Conservation (phyloP, 2,888 invertebrate genomes). For the Notocelia uddmanniana region DNA sequence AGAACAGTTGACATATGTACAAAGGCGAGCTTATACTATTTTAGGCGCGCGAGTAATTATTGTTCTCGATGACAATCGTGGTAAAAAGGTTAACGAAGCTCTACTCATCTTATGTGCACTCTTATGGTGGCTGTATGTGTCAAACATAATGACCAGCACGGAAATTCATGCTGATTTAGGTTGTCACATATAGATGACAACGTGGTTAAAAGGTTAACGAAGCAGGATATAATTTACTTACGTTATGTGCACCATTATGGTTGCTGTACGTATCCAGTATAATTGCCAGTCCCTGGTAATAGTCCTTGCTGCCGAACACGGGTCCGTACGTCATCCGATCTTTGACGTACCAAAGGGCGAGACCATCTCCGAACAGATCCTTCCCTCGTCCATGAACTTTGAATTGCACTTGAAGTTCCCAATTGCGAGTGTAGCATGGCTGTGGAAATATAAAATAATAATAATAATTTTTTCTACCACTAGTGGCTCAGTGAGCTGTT, state of each 20-base stretch:
- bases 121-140: conserved; percentile 99
- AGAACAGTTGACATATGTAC: too few relatives aligned
- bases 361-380: conserved; percentile 98
- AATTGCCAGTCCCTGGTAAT: conserved; percentile 95
- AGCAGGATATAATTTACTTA: conserved; percentile 87
- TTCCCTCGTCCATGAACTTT: conserved; percentile 98
- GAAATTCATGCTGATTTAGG: too few relatives aligned
- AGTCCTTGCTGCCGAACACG: conserved; percentile 98
- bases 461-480: too few relatives aligned
- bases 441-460: conserved; percentile 65
- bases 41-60: too few relatives aligned
- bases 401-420: conserved; percentile 98
- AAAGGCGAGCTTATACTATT: too few relatives aligned
- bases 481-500: too few relatives aligned
- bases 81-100: not conserved
- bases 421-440: conserved; percentile 95
- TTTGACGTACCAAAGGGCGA: conserved; percentile 96
- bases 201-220: not conserved
- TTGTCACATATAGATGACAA: not conserved
- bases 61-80: too few relatives aligned
- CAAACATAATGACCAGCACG: conserved; percentile 96
- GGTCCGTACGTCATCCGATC: conserved; percentile 93
- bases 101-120: conserved; percentile 97
- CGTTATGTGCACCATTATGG: conserved; percentile 99
- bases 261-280: conserved; percentile 99